Evolutionary conservation across 2,797 vertebrate species (phyloP), one percentile per base, ranked within the genome.

Genomic region (Rhynchonycteris naso): DNA sequence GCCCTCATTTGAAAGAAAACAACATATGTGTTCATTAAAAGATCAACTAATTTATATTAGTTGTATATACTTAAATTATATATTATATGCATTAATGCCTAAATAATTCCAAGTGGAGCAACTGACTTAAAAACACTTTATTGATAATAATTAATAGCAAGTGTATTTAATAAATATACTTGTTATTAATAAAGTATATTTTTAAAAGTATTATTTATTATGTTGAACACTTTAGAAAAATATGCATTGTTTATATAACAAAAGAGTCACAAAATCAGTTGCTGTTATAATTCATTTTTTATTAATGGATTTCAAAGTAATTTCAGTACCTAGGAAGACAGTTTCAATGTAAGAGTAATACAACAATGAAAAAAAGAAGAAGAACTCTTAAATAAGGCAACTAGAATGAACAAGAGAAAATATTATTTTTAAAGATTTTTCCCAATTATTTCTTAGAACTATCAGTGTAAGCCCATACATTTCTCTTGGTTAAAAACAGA

Each of bases 1-100:
- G 54, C 0, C 0, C 0, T 63, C 58, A 52, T 74, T 72, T 66
- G 88, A 58, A 68, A 30, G 75, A 72, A 86, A 90, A 76, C 28
- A 91, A 56, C 10, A 1, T 15, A 38, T 2, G 14, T 4, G 2
- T 21, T 96, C 69, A 78, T 75, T 95, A 61, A 93, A 97, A 92
- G 88, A 59, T 18, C 18, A 54, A 88, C 3, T 52, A 7, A 43
- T 47, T 58, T 56, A 26, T 11, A 76, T 58, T 58, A 68, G n/a
- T 1, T 87, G 30, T 35, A 43, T 6, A 8, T 92, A 26, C 59
- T 84, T 30, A 90, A 74, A 33, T 26, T 74, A 61, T 59, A 61
- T 52, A 33, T 26, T 74, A 61, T 59, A 61, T 52, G 19, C 15
- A 33, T 12, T 18, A 82, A 84, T 81, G 2, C 11, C 75, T 90